Evolutionary conservation across 2,113 vertebrate genomes (phyloP), one percentile per base, ranked within the genome.

Genomic region (Cnemophilus loriae): DNA sequence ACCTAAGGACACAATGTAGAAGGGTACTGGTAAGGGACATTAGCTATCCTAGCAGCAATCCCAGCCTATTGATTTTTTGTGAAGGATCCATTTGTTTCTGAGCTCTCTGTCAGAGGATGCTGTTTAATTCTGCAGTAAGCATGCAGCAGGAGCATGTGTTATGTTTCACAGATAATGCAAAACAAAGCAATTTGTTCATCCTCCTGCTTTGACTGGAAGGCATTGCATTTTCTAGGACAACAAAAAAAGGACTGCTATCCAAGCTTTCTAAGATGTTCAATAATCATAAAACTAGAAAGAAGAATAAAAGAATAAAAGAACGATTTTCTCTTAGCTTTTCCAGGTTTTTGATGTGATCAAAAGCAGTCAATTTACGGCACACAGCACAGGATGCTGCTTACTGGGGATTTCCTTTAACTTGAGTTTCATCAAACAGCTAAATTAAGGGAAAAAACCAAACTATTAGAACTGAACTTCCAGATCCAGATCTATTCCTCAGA

Each of bases 161-260:
- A 81, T 32, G 87, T 96, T 97, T 96, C 95, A 92, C 68, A 84
- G 92, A 95, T 87, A 95, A 97, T 87, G 90, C 75, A 97, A 96
- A 97, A 81, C 60, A 95, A 97, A 94, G 91, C 65, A 93, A 88
- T 77, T 91, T 93, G 57, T 65, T 92, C 84, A 96, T n/a, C 83
- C 68, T 94, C 59, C 55, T 56, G 52, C 46, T 80, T 76, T 91
- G 77, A 84, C 78, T 91, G 33, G 57, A 95, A 97, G 90, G 87
- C 37, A 84, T 13, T 61, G 76, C 9, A 3, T 86, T 96, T 97
- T 96, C 83, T 93, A 89, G 41, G 89, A 74, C 23, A 78, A 94
- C 37, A 87, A 47, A 74, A 74, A 96, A 83, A 89, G 56, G 84
- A 84, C 42, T 68, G 22, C 33, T 80, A 73, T 69, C 70, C 69